Percentiles rank a stretch among this genome's conserved stretches.
phyloP scores from a whole-genome alignment of 2,888 invertebrate genomes.

The Acheta domesticus region DNA sequence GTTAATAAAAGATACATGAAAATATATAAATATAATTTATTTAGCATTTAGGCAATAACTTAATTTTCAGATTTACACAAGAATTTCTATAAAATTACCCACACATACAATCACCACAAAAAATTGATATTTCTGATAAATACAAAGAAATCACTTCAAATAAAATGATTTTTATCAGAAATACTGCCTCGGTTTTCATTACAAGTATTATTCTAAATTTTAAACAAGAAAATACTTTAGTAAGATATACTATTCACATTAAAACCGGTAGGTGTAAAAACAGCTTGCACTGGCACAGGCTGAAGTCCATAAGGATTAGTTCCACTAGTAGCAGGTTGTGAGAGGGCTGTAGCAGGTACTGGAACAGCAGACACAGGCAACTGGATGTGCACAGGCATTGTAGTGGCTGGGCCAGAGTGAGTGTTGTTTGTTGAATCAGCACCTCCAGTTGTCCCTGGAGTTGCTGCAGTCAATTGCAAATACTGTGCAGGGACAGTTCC shows the following conservation, averaged over 20 bases:
- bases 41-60: background rate
- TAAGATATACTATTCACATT: conserved; percentile 25
- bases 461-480: conserved; percentile 19
- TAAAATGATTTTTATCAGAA: background rate
- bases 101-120: too few species aligned
- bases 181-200: background rate
- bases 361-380: conserved; percentile 24
- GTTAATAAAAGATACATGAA: background rate
- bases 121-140: too few species aligned
- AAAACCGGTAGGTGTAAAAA: conserved; percentile 22
- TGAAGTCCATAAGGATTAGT: conserved; percentile 22
- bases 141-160: too few species aligned
- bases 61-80: background rate
- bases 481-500: conserved; percentile 19
- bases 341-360: conserved; percentile 3
- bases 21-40: conserved; percentile 5
- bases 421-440: background rate
- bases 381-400: conserved; percentile 28
- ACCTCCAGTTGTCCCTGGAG: background rate
- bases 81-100: background rate
- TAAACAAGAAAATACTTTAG: background rate
- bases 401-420: background rate
- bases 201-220: background rate
- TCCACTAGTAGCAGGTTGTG: background rate
- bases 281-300: conserved; percentile 22